A percentile compares a stretch with the other conserved stretches of the same genome.
Conservation (phyloP, 1,140 invertebrate genomes). For the Pectinophora gossypiella region DNA sequence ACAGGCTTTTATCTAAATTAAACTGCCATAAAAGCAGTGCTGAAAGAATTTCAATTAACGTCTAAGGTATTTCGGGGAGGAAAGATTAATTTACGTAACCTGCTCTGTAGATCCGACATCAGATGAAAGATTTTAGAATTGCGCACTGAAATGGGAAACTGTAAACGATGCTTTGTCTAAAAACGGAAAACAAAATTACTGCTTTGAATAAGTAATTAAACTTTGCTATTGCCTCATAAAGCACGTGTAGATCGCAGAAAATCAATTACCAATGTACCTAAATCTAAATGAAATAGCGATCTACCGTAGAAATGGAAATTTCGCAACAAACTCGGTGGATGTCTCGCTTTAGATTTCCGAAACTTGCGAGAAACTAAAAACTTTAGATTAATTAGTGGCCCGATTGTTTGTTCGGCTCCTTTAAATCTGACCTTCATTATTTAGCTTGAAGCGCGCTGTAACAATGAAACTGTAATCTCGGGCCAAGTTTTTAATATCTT, state of each 20-base stretch:
- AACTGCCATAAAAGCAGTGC: not conserved
- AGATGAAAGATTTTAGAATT: not conserved
- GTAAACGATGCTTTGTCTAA: not conserved
- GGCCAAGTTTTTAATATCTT: conserved; percentile 20
- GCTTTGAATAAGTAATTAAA: no score
- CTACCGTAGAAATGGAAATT: no score
- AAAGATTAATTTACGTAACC: conserved; percentile 4
- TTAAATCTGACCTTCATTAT: not conserved
- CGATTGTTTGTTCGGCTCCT: no score
- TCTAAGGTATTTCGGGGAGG: not conserved
- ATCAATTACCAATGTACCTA: no score
- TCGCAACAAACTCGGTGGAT: no score
- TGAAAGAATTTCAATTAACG: conserved; percentile 1
- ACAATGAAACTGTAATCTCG: not conserved
- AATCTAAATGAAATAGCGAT: no score
- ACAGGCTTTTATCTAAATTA: not conserved
- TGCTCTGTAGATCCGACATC: not conserved
- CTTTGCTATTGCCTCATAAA: no score
- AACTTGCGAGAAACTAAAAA: no score
- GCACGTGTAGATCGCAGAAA: no score
- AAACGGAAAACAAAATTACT: no score
- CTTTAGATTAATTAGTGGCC: no score
- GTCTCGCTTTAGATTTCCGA: no score
- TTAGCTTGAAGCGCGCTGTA: not conserved
- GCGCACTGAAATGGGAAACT: not conserved